Percentiles rank a stretch among this genome's conserved stretches.
phyloP scores from a whole-genome alignment of 2,797 vertebrate species.

The Bucorvus abyssinicus region DNA sequence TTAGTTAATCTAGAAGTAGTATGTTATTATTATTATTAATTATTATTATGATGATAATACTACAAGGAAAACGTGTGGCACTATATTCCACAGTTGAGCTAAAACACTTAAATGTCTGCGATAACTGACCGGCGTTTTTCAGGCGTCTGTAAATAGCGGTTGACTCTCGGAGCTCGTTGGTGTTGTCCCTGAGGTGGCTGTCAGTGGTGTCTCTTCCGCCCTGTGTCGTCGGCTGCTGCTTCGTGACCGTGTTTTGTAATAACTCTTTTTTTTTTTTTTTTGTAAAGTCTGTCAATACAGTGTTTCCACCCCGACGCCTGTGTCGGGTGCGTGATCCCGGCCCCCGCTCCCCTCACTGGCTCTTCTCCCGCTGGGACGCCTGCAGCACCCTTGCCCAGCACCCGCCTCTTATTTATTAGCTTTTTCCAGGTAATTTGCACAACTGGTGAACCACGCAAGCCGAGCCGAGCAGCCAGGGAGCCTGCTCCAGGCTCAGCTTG shows the following conservation, averaged over 20 bases:
- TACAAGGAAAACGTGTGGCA: conserved; percentile 31
- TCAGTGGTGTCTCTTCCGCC: conserved; percentile 47
- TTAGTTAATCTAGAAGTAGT: conserved; percentile 32
- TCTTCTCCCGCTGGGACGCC: background rate
- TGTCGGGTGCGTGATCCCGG: background rate
- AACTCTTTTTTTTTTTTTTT: background rate
- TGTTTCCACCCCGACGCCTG: conserved; percentile 5
- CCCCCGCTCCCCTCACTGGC: background rate
- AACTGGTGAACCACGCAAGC: background rate
- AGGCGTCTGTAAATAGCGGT: conserved; percentile 56
- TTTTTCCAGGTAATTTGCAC: background rate
- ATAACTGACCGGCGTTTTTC: background rate
- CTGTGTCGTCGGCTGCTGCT: conserved; percentile 56
- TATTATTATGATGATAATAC: background rate
- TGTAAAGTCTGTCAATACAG: conserved; percentile 61
- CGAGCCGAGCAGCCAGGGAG: background rate
- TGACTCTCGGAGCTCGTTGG: conserved; percentile 18
- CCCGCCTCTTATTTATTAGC: background rate
- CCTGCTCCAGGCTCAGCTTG: too few species aligned
- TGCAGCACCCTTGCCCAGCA: background rate
- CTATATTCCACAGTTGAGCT: conserved; percentile 53
- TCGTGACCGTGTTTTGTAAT: conserved; percentile 60
- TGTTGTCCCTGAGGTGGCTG: conserved; percentile 49
- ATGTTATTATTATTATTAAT: conserved; percentile 29
- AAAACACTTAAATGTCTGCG: background rate